Evolutionary conservation across 2,888 invertebrate genomes (phyloP), one percentile per base, ranked within the genome.

Genomic region (Hypsopygia costalis): DNA sequence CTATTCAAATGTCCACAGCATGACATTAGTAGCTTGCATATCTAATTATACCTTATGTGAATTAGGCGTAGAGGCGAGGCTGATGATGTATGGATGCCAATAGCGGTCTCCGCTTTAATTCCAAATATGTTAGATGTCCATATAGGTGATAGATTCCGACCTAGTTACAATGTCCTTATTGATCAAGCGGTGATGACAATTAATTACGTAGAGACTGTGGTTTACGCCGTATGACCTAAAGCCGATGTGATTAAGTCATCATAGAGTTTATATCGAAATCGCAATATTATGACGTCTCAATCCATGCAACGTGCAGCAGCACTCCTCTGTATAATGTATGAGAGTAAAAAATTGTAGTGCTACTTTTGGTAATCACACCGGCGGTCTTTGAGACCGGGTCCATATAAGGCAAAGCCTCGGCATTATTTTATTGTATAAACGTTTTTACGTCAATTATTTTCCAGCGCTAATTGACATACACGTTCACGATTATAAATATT

Each of bases 381-480:
- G 48, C 51, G 49, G 32, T 36, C 41, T 64, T 60, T 51, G 59
- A 59, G 52, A 45, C 44, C 52, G 52, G 58, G 58, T 51, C 53
- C 72, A 28, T 70, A 71, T 75, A 81, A 66, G 78, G 77, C 58
- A 43, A 61, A 50, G 51, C 55, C 54, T 57, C 49, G 55, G 57
- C 66, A 74, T 78, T 75, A 81, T 73, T 81, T 77, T 73, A 73
- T 73, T 72, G 73, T 73, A 77, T 57, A 46, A 63, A 52, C 55
- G 66, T 78, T 82, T 80, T 80, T 70, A 78, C 64, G 75, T 78
- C 82, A 83, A 81, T 85, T 81, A 83, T 78, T 75, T 73, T 65
- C 63, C 61, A 70, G 68, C 67, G 64, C 75, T 82, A 81, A 83
- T 83, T 83, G 85, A 82, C 81, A 69, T 69, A 76, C 70, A 69